A percentile compares a stretch with the other conserved stretches of the same genome.
These are phyloP conservation scores for Trachymyrmex cornetzi DNA, from an alignment of 1,140 invertebrate species.

Conservation along the genomic window DNA sequence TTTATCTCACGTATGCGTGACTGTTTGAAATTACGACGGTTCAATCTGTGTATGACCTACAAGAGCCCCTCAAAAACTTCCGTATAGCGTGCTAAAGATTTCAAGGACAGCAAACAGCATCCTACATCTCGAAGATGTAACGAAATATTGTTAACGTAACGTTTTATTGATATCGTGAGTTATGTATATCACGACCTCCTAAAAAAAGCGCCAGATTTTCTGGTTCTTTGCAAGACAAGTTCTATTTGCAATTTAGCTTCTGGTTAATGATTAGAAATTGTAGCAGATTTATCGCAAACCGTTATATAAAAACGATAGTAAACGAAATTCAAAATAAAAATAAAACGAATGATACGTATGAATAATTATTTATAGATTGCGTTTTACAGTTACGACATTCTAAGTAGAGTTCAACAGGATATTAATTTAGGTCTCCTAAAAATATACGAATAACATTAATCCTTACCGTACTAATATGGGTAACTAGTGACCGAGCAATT, in stretches of 20 bases:
- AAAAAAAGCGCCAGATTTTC: background rate
- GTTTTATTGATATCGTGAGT: background rate
- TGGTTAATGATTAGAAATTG: background rate
- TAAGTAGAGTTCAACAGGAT: background rate
- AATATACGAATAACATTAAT: background rate
- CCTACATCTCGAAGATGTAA: background rate
- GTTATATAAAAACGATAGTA: conserved; percentile 22
- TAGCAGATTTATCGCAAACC: background rate
- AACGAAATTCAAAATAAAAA: background rate
- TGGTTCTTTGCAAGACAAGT: background rate
- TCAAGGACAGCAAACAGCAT: conserved; percentile 28
- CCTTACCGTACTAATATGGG: too few relatives aligned
- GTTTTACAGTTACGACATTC: background rate
- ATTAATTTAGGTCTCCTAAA: background rate
- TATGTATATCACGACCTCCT: background rate
- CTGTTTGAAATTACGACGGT: conserved; percentile 67
- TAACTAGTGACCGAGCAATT: too few relatives aligned
- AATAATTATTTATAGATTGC: conserved; percentile 26
- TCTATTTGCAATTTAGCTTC: background rate
- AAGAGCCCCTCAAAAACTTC: conserved; percentile 69
- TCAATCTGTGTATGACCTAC: conserved; percentile 70
- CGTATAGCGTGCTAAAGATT: conserved; percentile 50
- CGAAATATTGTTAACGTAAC: background rate
- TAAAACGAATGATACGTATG: background rate
- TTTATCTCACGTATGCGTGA: conserved; percentile 68